phyloP scores from a whole-genome alignment of 2,113 vertebrate species.

The Platichthys flesus region DNA sequence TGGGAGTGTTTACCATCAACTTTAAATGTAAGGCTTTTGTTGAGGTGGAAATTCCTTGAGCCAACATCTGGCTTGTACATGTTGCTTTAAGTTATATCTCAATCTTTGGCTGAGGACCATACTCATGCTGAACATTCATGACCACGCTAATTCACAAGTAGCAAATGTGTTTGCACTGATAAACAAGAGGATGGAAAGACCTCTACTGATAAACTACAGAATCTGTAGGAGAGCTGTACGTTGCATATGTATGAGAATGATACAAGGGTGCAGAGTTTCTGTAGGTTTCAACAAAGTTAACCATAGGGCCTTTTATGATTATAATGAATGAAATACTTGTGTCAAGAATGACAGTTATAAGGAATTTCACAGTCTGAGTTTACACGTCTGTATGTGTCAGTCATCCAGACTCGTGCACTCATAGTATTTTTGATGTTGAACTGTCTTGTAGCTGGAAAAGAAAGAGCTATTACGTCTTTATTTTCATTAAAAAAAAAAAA shows the following conservation, averaged over 20 bases:
- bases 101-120: not conserved
- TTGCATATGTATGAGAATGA: too few relatives aligned
- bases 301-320: too few relatives aligned
- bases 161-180: not conserved
- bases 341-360: too few relatives aligned
- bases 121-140: not conserved
- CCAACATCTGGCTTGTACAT: too few relatives aligned
- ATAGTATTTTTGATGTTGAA: conserved; percentile 35
- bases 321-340: too few relatives aligned
- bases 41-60: not conserved
- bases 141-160: not conserved
- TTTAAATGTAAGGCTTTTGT: not conserved
- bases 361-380: not conserved
- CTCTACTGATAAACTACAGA: too few relatives aligned
- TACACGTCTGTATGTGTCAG: conserved; percentile 14
- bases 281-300: too few relatives aligned
- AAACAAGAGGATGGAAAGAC: not conserved
- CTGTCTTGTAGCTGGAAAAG: conserved; percentile 43
- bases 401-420: not conserved
- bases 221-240: too few relatives aligned
- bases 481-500: conserved; percentile 20
- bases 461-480: conserved; percentile 36
- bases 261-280: too few relatives aligned
- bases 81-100: not conserved
- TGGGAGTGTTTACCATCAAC: too few relatives aligned